phyloP scores from a whole-genome alignment of 2,797 vertebrate genomes.

The Urosaurus nigricauda region DNA sequence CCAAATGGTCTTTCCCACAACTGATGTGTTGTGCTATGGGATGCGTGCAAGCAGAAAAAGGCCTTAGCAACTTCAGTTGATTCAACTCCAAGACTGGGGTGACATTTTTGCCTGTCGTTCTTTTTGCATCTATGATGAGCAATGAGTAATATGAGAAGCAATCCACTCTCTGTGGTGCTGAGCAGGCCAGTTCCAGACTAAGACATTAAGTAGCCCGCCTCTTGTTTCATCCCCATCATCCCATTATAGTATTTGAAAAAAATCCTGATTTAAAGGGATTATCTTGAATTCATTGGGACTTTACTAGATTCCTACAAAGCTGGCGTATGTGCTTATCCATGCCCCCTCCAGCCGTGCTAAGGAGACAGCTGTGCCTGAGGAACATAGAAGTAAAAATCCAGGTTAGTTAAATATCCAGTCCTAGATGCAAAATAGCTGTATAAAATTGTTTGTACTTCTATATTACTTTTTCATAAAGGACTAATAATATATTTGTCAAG shows the following conservation, averaged over 20 bases:
- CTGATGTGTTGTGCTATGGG: neutral
- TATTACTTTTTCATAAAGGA: neutral
- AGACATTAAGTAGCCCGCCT: constrained; percentile 4
- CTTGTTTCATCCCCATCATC: constrained; percentile 36
- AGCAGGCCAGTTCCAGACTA: neutral
- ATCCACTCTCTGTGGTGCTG: neutral
- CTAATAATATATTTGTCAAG: neutral
- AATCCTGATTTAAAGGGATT: constrained; percentile 23
- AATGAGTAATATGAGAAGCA: neutral
- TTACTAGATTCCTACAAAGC: neutral
- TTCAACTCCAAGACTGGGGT: neutral
- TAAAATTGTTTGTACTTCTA: neutral
- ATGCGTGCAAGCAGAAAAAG: neutral
- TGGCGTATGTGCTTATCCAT: neutral
- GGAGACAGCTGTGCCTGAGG: neutral
- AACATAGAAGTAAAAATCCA: neutral
- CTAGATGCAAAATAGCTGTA: neutral
- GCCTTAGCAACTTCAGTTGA: neutral
- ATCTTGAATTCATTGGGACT: constrained; percentile 15
- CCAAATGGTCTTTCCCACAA: neutral
- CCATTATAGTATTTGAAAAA: constrained; percentile 23
- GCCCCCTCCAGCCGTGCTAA: neutral
- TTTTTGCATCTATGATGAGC: neutral
- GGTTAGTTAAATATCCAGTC: neutral
- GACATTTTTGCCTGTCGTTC: neutral